Conservation (phyloP, 2,888 invertebrate species). For the Drosophila birchii region DNA sequence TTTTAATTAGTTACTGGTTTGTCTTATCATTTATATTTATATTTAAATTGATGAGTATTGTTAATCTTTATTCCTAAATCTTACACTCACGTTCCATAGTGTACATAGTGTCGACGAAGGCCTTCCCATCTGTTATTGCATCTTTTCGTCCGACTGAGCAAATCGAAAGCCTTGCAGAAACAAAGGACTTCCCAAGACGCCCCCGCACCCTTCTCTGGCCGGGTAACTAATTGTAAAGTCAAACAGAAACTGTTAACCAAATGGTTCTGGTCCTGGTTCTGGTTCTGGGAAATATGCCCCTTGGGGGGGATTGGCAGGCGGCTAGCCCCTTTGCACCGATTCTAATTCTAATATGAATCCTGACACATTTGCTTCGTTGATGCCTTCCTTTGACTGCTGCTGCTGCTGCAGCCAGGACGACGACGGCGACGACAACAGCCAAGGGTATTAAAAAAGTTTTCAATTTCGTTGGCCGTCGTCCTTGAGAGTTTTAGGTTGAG, state of each 20-base stretch:
- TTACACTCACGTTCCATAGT: neutral
- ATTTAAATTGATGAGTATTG: neutral
- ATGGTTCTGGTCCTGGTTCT: slow-evolving; percentile 7
- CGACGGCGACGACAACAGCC: slow-evolving; percentile 7
- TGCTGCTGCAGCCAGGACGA: slow-evolving; percentile 13
- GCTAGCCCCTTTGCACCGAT: slow-evolving; percentile 16
- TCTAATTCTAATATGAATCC: slow-evolving; percentile 49
- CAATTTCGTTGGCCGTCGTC: slow-evolving; percentile 32
- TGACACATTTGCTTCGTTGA: slow-evolving; percentile 47
- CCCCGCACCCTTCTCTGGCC: neutral
- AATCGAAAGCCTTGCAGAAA: slow-evolving; percentile 31
- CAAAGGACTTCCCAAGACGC: slow-evolving; percentile 29
- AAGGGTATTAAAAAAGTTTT: slow-evolving; percentile 58
- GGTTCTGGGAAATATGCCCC: slow-evolving; percentile 6
- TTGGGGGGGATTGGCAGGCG: neutral
- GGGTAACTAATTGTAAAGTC: slow-evolving; percentile 44
- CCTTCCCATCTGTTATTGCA: slow-evolving; percentile 47
- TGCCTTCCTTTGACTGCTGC: slow-evolving; percentile 23
- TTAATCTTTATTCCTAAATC: neutral
- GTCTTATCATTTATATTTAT: neutral
- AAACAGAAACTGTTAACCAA: slow-evolving; percentile 40
- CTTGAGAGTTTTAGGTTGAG: slow-evolving; percentile 41
- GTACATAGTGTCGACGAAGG: neutral
- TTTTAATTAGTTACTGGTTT: neutral
- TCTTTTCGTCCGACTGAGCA: slow-evolving; percentile 53